phyloP scores from a whole-genome alignment of 1,140 invertebrate species.

The Aphelenchoides besseyi region DNA sequence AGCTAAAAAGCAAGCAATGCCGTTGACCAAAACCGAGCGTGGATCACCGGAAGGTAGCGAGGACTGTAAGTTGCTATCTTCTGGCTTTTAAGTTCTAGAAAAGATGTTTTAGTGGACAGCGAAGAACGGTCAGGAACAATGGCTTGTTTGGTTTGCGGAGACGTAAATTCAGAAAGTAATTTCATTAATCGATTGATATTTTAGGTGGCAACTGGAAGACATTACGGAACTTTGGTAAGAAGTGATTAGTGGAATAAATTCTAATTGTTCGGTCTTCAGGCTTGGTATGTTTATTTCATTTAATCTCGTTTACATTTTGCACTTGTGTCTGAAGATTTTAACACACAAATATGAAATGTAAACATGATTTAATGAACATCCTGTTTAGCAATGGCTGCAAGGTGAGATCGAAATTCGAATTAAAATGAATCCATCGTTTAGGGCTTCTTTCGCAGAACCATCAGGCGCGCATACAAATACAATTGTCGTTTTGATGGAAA shows the following conservation, averaged over 20 bases:
- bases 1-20: no score
- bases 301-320: background rate
- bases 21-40: slow-evolving; percentile 3
- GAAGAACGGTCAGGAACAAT: slow-evolving; percentile 26
- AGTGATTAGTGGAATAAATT: slow-evolving; percentile 71
- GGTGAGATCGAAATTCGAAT: background rate
- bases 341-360: background rate
- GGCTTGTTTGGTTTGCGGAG: slow-evolving; percentile 55
- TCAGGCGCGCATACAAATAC: slow-evolving; percentile 91
- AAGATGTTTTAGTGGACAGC: slow-evolving; percentile 15
- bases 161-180: slow-evolving; percentile 33
- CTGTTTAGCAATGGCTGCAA: no score
- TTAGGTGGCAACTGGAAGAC: slow-evolving; percentile 39
- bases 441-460: slow-evolving; percentile 80
- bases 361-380: background rate
- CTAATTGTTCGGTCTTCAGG: no score
- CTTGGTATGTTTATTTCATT: no score
- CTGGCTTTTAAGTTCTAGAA: background rate
- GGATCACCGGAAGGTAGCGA: slow-evolving; percentile 16
- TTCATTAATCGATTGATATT: background rate
- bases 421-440: slow-evolving; percentile 2
- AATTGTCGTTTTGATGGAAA: slow-evolving; percentile 87
- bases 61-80: slow-evolving; percentile 1
- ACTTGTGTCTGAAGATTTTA: background rate
- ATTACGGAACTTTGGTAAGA: slow-evolving; percentile 70